These are phyloP conservation scores for Pandion haliaetus DNA, from an alignment of 2,113 vertebrate species.

Conservation along the genomic window DNA sequence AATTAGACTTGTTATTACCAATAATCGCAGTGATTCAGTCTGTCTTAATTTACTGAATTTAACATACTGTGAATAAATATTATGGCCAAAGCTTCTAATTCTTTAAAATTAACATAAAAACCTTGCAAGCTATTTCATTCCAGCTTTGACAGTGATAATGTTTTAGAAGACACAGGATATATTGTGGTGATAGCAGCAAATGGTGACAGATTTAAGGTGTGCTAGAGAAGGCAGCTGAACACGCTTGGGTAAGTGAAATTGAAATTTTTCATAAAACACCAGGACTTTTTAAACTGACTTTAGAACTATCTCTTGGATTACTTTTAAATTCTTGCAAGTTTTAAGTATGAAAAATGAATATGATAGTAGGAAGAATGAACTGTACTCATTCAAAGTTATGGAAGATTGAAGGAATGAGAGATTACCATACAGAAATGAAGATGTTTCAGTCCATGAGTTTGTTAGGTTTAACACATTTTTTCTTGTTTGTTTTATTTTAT, in stretches of 20 bases:
- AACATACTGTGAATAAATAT: conserved; percentile 54
- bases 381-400: not conserved
- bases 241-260: conserved; percentile 13
- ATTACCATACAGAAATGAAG: not conserved
- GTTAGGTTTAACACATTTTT: not conserved
- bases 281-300: not conserved
- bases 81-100: conserved; percentile 53
- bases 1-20: not conserved
- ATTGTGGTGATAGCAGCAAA: not conserved
- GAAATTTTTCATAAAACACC: conserved; percentile 20
- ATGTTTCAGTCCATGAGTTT: not conserved
- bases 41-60: not conserved
- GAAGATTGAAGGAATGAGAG: not conserved
- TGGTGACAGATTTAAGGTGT: not conserved
- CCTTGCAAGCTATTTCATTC: conserved; percentile 64
- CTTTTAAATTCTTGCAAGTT: not conserved
- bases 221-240: not conserved
- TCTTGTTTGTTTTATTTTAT: not conserved
- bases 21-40: not conserved
- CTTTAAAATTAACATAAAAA: conserved; percentile 67
- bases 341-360: not conserved
- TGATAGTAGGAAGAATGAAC: not conserved
- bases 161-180: conserved; percentile 46
- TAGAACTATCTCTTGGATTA: not conserved
- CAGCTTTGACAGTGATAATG: conserved; percentile 57